phyloP scores from a whole-genome alignment of 2,797 vertebrate genomes.

The Scolopax bukidnonensis region DNA sequence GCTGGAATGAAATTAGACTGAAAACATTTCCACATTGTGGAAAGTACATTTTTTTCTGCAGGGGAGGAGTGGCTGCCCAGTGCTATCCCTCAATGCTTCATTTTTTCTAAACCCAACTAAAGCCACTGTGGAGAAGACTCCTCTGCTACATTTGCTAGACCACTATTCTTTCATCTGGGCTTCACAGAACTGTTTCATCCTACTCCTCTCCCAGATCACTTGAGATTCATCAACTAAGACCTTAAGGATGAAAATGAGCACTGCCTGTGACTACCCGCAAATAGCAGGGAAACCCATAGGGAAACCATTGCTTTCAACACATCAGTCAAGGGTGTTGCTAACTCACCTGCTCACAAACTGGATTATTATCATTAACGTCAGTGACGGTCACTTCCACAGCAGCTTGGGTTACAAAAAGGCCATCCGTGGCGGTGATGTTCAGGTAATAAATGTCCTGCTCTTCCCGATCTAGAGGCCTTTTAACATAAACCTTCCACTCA shows the following conservation, averaged over 20 bases:
- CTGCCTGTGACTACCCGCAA: not conserved
- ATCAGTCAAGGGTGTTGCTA: accelerated
- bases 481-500: conserved; percentile 98
- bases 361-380: conserved; percentile 94
- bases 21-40: not conserved
- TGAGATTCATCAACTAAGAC: not conserved
- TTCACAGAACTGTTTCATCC: not conserved
- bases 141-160: not conserved
- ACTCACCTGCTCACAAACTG: conserved; percentile 91
- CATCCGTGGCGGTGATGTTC: conserved; percentile 94
- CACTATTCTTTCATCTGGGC: not conserved
- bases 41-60: not conserved
- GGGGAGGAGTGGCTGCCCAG: not conserved
- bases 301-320: not conserved
- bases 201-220: not conserved
- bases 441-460: conserved; percentile 89
- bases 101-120: not conserved
- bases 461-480: conserved; percentile 91
- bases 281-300: not conserved
- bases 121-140: not conserved
- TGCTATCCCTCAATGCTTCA: accelerated
- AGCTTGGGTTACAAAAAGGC: conserved; percentile 91
- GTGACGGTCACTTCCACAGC: conserved; percentile 89
- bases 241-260: not conserved
- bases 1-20: not conserved